Evolutionary conservation across 2,888 invertebrate species (phyloP), one percentile per base, ranked within the genome.

Genomic region (Cephus pygmeus): DNA sequence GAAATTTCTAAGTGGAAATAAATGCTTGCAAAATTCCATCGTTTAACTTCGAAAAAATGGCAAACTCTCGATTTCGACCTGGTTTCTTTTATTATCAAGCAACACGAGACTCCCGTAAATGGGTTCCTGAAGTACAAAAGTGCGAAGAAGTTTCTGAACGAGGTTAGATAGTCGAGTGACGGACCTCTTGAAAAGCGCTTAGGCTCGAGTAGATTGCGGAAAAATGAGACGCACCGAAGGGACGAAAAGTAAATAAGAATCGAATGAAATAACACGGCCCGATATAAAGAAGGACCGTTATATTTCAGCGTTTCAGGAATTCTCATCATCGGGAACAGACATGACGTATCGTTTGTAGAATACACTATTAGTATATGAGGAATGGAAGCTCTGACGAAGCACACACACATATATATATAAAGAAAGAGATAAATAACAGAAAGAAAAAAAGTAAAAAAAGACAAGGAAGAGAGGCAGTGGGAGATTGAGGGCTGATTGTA

Each of bases 271-370:
- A 83, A 82, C 83, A 83, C 34, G 71, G 83, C 40, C 68, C 69
- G 77, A n/a, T 75, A 34, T 33, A 74, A n/a, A n/a, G 3, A n/a
- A n/a, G 34, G 35, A 35, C 74, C 35, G 34, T 35, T 75, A 23
- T 69, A 86, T 88, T 87, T 85, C 85, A 87, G 85, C 85, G 85
- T 84, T 83, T 79, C 79, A 79, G 84, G 86, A 85, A 88, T 89
- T 88, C 86, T 86, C 86, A 89, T 88, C 88, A 88, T 88, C 87
- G 87, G 86, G 85, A 87, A 85, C 86, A 86, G 86, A 86, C 85
- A 86, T 87, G 85, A 88, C 86, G 85, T 86, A 87, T 86, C 87
- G 85, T 86, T 86, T 83, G 79, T 81, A 83, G 86, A 86, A 86
- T 86, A 83, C 84, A 77, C 78, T 79, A 75, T 79, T 79, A 80